phyloP scores from a whole-genome alignment of 1,140 invertebrate species.

The Octopus sinensis region DNA sequence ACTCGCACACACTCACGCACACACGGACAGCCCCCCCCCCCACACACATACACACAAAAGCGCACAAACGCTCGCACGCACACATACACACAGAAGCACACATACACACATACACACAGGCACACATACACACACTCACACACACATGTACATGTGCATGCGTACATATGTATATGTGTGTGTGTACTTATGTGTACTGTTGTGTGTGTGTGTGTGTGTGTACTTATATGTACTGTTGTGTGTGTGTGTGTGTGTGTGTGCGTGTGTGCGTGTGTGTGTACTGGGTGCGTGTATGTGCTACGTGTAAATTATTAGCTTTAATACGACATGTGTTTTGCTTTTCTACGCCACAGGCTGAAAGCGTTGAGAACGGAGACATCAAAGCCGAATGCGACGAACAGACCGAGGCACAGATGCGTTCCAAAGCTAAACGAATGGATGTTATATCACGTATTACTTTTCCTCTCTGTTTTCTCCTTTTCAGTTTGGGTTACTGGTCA shows the following conservation, averaged over 20 bases:
- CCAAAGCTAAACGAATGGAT: slow-evolving; percentile 63
- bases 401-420: neutral
- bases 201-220: neutral
- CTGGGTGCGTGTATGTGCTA: neutral
- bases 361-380: neutral
- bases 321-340: neutral
- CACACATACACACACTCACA: neutral
- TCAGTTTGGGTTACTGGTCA: slow-evolving; percentile 86
- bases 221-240: neutral
- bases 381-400: neutral
- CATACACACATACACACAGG: neutral
- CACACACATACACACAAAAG: neutral
- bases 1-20: neutral
- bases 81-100: slow-evolving; percentile 9
- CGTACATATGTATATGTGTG: neutral
- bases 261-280: neutral
- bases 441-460: slow-evolving; percentile 79
- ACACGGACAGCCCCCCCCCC: neutral
- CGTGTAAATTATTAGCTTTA: neutral
- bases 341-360: neutral
- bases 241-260: neutral
- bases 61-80: neutral
- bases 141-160: neutral
- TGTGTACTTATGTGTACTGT: neutral
- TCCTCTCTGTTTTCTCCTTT: slow-evolving; percentile 77